Conservation (phyloP, 1,140 invertebrate genomes). For the Portunus trituberculatus region DNA sequence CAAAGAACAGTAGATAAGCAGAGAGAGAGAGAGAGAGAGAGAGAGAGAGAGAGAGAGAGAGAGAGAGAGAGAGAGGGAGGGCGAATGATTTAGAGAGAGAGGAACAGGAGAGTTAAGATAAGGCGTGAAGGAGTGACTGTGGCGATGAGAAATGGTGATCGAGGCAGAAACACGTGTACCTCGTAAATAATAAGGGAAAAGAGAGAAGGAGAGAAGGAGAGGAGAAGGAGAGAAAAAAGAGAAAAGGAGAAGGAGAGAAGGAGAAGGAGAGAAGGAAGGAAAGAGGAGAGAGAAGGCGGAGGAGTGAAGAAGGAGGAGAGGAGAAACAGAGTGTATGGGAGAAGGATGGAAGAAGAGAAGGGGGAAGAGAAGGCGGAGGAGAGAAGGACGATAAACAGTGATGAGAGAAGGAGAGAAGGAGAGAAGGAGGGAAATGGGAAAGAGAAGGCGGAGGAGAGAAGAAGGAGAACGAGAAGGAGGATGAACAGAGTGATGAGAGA, state of each 20-base stretch:
- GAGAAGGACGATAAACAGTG: too few relatives aligned
- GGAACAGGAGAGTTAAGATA: background rate
- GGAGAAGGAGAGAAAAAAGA: background rate
- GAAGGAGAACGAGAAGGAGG: background rate
- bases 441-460: background rate
- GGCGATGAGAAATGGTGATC: background rate
- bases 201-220: background rate
- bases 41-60: background rate
- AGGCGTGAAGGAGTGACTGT: background rate
- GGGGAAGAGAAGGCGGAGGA: too few relatives aligned
- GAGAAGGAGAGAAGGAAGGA: too few relatives aligned
- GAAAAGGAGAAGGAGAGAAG: background rate
- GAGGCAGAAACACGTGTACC: background rate
- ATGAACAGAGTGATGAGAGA: background rate
- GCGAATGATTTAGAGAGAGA: background rate
- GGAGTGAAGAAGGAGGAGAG: background rate
- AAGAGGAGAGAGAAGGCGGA: background rate
- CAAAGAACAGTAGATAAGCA: background rate
- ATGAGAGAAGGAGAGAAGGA: too few relatives aligned
- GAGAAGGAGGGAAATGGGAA: background rate
- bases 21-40: constrained; percentile 22
- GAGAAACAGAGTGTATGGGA: too few relatives aligned
- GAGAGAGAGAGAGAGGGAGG: background rate
- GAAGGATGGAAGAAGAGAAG: too few relatives aligned
- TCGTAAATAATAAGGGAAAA: background rate